These are phyloP conservation scores for Psylliodes chrysocephalus DNA, from an alignment of 2,888 invertebrate species.

Conservation along the genomic window DNA sequence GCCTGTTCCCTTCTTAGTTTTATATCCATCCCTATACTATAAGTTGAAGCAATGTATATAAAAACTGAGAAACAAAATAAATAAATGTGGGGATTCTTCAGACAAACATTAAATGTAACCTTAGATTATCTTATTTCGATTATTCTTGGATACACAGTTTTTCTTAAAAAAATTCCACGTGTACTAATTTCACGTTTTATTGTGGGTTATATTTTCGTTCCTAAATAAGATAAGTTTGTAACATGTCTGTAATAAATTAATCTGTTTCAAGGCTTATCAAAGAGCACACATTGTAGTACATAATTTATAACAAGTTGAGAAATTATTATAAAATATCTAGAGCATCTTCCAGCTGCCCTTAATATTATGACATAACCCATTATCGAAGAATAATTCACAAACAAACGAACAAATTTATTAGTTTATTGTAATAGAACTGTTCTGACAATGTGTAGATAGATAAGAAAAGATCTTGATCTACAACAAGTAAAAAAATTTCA, in stretches of 20 bases:
- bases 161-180: neutral
- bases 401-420: neutral
- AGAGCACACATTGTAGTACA: slow-evolving; percentile 28
- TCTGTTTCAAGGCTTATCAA: slow-evolving; percentile 33
- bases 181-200: slow-evolving; percentile 14
- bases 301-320: slow-evolving; percentile 28
- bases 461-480: too few species aligned
- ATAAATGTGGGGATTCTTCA: too few species aligned
- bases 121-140: too few species aligned
- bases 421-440: too few species aligned
- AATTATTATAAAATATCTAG: slow-evolving; percentile 18
- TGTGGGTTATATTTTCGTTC: slow-evolving; percentile 23
- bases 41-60: too few species aligned
- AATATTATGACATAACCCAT: slow-evolving; percentile 2
- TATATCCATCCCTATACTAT: too few species aligned
- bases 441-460: too few species aligned
- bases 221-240: slow-evolving; percentile 29
- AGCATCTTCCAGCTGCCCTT: neutral
- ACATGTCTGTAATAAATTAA: slow-evolving; percentile 35
- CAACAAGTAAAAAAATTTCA: too few species aligned
- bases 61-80: too few species aligned
- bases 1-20: too few species aligned
- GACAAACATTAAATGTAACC: too few species aligned
- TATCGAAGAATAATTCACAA: neutral
- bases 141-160: too few species aligned